Conservation (phyloP, 1,140 invertebrate species). For the Euschistus heros region DNA sequence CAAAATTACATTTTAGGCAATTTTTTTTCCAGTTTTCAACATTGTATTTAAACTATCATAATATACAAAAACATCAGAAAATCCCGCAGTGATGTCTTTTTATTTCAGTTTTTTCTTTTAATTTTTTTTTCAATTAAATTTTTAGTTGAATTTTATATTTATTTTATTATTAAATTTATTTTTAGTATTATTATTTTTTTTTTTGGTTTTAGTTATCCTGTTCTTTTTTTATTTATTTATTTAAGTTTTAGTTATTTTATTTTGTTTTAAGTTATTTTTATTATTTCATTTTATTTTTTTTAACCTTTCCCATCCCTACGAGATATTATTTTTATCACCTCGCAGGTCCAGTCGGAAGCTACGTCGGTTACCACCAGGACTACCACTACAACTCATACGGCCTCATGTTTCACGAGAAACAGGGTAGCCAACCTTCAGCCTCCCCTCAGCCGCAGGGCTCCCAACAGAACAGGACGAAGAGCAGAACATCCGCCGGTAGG, state of each 20-base stretch:
- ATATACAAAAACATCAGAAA: no score
- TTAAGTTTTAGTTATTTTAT: constrained; percentile 13
- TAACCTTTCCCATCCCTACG: background rate
- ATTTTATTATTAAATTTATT: background rate
- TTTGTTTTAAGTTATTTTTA: constrained; percentile 2
- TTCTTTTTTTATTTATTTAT: constrained; percentile 7
- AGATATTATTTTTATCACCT: constrained; percentile 1
- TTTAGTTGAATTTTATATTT: background rate
- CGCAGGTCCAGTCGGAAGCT: constrained; percentile 9
- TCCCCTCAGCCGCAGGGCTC: constrained; percentile 2
- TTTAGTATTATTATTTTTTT: no score
- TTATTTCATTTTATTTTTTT: constrained; percentile 15
- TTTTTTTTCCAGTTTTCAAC: no score
- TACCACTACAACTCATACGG: constrained; percentile 25
- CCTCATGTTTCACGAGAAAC: constrained; percentile 22
- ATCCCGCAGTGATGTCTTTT: background rate
- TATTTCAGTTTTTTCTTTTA: background rate
- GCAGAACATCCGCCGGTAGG: constrained; percentile 21
- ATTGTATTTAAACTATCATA: no score
- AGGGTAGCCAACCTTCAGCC: constrained; percentile 5
- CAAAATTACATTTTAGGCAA: no score
- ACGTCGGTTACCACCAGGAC: constrained; percentile 19
- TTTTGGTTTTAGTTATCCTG: no score
- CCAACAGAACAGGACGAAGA: constrained; percentile 17
- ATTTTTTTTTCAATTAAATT: background rate